Conservation (phyloP, 2,888 invertebrate species). For the Argynnis bischoffii region DNA sequence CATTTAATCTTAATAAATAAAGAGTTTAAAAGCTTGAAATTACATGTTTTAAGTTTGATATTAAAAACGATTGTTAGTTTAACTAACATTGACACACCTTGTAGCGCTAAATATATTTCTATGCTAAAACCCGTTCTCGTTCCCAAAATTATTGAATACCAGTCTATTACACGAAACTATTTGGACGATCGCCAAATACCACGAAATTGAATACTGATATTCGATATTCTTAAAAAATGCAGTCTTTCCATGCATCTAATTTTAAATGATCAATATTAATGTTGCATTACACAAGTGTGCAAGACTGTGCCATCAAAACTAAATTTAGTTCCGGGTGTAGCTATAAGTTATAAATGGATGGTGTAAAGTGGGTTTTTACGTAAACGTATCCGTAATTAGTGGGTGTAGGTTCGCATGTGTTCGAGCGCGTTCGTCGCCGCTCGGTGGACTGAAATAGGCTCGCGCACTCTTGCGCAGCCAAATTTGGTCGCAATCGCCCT, state of each 20-base stretch:
- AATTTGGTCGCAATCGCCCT: slow-evolving; percentile 81
- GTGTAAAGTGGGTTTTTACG: slow-evolving; percentile 16
- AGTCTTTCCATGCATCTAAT: slow-evolving; percentile 15
- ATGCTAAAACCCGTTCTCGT: not conserved
- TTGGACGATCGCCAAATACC: slow-evolving; percentile 62
- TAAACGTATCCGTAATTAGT: slow-evolving; percentile 36
- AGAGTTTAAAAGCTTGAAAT: too few species aligned
- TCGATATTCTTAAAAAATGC: slow-evolving; percentile 53
- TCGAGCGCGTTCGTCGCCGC: slow-evolving; percentile 48
- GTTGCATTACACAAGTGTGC: not conserved
- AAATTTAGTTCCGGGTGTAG: not conserved
- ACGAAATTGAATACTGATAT: slow-evolving; percentile 62
- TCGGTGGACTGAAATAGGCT: slow-evolving; percentile 74
- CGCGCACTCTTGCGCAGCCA: slow-evolving; percentile 71
- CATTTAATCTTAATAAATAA: too few species aligned
- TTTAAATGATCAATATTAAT: slow-evolving; percentile 12
- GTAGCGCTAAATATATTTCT: slow-evolving; percentile 1
- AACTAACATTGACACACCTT: too few species aligned
- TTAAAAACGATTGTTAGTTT: too few species aligned
- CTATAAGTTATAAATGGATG: slow-evolving; percentile 10
- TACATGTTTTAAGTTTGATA: too few species aligned
- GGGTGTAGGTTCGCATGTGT: slow-evolving; percentile 37
- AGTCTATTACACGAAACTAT: slow-evolving; percentile 51
- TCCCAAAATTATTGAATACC: slow-evolving; percentile 14
- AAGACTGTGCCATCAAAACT: not conserved